phyloP scores from a whole-genome alignment of 2,797 vertebrate species.

The Enteromius argenteus region DNA sequence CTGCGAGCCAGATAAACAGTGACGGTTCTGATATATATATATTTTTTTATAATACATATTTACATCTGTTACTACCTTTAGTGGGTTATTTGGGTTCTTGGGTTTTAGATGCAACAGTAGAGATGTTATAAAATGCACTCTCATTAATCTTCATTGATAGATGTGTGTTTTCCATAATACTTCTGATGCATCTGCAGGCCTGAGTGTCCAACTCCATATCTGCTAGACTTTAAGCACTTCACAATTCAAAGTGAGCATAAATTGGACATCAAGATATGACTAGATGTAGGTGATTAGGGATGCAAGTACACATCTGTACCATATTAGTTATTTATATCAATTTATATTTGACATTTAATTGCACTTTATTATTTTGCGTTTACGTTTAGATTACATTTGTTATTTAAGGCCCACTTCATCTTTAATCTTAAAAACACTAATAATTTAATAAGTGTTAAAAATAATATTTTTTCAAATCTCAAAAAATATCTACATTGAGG shows the following conservation, averaged over 20 bases:
- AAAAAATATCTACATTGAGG: neutral
- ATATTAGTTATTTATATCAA: neutral
- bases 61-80: neutral
- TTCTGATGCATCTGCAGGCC: constrained; percentile 42
- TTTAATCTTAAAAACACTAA: neutral
- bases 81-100: constrained; percentile 15
- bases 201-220: constrained; percentile 35
- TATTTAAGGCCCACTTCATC: neutral
- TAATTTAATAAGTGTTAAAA: neutral
- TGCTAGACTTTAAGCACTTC: constrained; percentile 57
- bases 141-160: constrained; percentile 75
- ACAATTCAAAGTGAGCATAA: neutral
- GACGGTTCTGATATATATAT: neutral
- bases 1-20: constrained; percentile 19
- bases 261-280: neutral
- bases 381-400: neutral
- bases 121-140: constrained; percentile 69
- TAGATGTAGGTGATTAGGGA: neutral
- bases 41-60: neutral
- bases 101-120: neutral
- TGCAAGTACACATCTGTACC: neutral
- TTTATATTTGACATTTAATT: neutral
- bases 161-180: constrained; percentile 70
- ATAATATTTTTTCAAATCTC: neutral
- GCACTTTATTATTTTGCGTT: neutral